These are phyloP conservation scores for Mesocentrotus franciscanus DNA, from an alignment of 53 echinoderm and acorn worm species.

Conservation along the genomic window DNA sequence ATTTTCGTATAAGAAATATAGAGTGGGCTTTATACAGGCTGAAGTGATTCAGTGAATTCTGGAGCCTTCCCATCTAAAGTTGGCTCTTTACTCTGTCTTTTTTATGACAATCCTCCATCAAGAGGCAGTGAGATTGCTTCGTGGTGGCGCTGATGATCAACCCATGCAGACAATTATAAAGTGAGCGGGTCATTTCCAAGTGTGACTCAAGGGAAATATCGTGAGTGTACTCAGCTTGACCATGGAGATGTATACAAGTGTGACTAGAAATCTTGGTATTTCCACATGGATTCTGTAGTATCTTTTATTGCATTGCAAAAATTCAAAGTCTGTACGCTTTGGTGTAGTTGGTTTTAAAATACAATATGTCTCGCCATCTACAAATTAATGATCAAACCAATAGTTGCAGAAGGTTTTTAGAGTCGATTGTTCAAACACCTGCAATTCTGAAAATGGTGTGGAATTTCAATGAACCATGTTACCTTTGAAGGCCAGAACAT, in stretches of 20 bases:
- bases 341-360: not conserved
- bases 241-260: not conserved
- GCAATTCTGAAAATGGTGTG: not conserved
- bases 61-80: not conserved
- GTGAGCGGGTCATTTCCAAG: slow-evolving; percentile 30
- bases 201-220: slow-evolving; percentile 53
- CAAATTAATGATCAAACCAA: not conserved
- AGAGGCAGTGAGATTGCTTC: slow-evolving; percentile 20
- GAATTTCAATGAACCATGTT: not conserved
- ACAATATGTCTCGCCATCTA: not conserved
- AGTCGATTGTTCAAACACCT: not conserved
- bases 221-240: slow-evolving; percentile 54
- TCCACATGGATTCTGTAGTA: not conserved
- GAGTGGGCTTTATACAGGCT: not conserved
- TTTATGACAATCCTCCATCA: not conserved
- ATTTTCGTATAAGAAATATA: not conserved
- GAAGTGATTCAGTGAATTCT: slow-evolving; percentile 25
- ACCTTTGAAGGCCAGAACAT: not conserved
- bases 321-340: not conserved
- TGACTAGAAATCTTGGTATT: not conserved
- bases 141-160: slow-evolving; percentile 15
- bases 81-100: not conserved
- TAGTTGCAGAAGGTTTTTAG: not conserved
- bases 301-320: slow-evolving; percentile 17
- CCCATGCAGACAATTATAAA: slow-evolving; percentile 25